Evolutionary conservation across 1,140 invertebrate species (phyloP).

Genomic region (Drosophila takahashii): DNA sequence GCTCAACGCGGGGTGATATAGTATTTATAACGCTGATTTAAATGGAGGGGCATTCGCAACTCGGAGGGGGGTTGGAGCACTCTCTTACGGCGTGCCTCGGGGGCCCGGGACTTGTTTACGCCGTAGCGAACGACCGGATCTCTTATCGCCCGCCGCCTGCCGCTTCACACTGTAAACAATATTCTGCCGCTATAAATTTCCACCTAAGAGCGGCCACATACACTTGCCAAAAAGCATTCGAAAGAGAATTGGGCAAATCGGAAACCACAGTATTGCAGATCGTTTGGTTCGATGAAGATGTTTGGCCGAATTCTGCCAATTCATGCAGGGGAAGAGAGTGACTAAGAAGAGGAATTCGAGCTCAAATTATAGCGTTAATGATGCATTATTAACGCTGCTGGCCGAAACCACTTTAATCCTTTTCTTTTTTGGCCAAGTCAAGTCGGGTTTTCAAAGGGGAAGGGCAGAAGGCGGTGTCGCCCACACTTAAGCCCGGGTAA

Average conservation of each 20-base stretch:
- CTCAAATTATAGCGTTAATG: conserved; percentile 84
- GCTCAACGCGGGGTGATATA: neutral
- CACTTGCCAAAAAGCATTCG: conserved; percentile 32
- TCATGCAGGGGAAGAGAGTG: conserved; percentile 48
- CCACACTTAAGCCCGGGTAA: conserved; percentile 51
- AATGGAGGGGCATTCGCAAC: neutral
- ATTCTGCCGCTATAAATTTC: conserved; percentile 26
- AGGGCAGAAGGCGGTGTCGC: conserved; percentile 50
- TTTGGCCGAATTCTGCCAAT: conserved; percentile 60
- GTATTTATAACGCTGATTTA: conserved; percentile 45
- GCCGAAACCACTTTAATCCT: conserved; percentile 71
- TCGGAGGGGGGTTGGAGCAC: conserved; percentile 11
- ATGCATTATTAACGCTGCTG: conserved; percentile 84
- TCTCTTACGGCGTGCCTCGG: conserved; percentile 49
- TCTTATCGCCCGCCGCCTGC: conserved; percentile 26
- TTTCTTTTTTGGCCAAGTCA: conserved; percentile 49
- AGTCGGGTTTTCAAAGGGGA: conserved; percentile 42
- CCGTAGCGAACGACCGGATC: conserved; percentile 28
- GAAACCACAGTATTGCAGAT: conserved; percentile 17
- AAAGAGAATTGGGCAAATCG: conserved; percentile 32
- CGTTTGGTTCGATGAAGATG: conserved; percentile 31
- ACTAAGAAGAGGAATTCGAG: conserved; percentile 40
- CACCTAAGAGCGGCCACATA: conserved; percentile 42
- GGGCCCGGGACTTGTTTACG: conserved; percentile 36
- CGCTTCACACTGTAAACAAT: conserved; percentile 39